Evolutionary conservation across 2,888 invertebrate species (phyloP), one percentile per base, ranked within the genome.

Genomic region (Drosophila sordidula): DNA sequence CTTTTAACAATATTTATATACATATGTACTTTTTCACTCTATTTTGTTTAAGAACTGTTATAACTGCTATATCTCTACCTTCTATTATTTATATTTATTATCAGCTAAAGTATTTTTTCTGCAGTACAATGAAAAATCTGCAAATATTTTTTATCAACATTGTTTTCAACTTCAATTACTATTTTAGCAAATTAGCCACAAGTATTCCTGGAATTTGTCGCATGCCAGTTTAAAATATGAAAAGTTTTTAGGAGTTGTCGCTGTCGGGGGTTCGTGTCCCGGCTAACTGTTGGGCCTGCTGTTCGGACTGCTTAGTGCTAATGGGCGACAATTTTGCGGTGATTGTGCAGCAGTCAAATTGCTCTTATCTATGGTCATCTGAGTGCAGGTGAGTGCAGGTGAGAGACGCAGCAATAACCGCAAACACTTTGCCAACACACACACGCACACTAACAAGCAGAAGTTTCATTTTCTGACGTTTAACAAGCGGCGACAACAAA

Each of bases 401-500:
- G 47, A 62, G 45, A 54, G 39, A 45, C 55, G 50, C 41, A 55
- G 45, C 26, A 45, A 44, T 39, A 68, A 63, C 65, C 49, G 52
- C 72, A 72, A 73, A 75, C 75, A 75, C 71, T 70, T 74, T 29
- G 22, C 22, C 58, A 38, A 51, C 61, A 47, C 22, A 32, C 14
- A 22, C 12, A 42, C 29, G 16, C 12, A 39, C 45, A 38, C 16
- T 9, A 29, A 39, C 49, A 59, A 8, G 65, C 25, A 46, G 1
- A 16, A 45, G 68, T 74, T 78, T 65, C 16, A 59, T 58, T 64
- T 44, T 51, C 61, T 46, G 67, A 62, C 80, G 62, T 75, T 78
- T 78, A 58, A 69, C 68, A 59, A 72, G 75, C 65, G 66, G 56
- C 65, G 69, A 66, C 66, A 75, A 56, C 64, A 77, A 75, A 59